phyloP scores from a whole-genome alignment of 2,888 invertebrate species.

The Tinea trinotella region DNA sequence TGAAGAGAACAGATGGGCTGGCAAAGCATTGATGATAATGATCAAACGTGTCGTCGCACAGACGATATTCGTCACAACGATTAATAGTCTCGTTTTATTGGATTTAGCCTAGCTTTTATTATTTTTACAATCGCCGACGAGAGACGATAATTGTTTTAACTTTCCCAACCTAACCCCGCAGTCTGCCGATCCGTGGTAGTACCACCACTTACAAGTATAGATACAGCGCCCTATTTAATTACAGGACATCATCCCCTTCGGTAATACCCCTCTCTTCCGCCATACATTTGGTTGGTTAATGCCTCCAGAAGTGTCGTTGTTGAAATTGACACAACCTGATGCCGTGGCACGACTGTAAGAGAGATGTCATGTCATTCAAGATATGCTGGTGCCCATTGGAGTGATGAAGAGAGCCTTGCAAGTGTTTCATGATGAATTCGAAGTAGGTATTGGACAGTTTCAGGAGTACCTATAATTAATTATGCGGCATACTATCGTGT shows the following conservation, averaged over 20 bases:
- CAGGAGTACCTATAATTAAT: neutral
- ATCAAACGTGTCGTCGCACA: no score
- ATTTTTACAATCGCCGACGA: no score
- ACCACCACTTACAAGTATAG: no score
- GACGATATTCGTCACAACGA: no score
- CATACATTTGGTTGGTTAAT: slow-evolving; percentile 84
- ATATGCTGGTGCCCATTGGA: slow-evolving; percentile 83
- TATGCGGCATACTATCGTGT: neutral
- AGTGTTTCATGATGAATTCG: slow-evolving; percentile 76
- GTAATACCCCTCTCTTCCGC: slow-evolving; percentile 82
- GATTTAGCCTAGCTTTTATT: no score
- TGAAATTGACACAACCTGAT: slow-evolving; percentile 83
- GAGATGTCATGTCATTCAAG: slow-evolving; percentile 83
- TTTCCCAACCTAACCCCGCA: no score
- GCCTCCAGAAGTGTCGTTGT: slow-evolving; percentile 85
- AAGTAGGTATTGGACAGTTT: slow-evolving; percentile 45
- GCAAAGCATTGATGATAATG: no score
- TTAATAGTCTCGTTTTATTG: no score
- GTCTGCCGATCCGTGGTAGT: no score
- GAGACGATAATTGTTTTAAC: no score
- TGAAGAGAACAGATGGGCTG: no score
- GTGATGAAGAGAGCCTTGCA: slow-evolving; percentile 72
- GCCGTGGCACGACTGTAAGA: slow-evolving; percentile 81
- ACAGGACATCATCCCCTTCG: slow-evolving; percentile 87
- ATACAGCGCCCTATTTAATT: no score